Evolutionary conservation across 2,113 vertebrate genomes (phyloP).

Genomic region (Sinocyclocheilus anophthalmus): DNA sequence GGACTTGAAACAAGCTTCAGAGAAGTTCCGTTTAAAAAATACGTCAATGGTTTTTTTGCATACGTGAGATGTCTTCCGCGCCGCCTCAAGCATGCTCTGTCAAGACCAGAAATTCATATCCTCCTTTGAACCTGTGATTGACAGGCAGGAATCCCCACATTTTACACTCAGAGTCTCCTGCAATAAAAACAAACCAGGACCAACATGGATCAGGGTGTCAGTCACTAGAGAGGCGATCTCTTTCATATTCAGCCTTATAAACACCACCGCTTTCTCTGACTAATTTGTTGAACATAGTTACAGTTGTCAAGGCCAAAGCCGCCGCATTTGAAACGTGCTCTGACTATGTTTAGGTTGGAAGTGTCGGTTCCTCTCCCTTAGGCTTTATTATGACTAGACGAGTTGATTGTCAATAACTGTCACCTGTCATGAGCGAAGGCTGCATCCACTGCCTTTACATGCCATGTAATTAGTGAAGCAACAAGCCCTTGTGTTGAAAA

Average conservation of each 20-base stretch:
- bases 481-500: constrained; percentile 68
- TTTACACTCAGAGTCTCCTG: constrained; percentile 15
- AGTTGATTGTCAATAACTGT: constrained; percentile 74
- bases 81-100: constrained; percentile 12
- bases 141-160: constrained; percentile 46
- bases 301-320: constrained; percentile 72
- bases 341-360: constrained; percentile 70
- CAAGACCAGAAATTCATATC: constrained; percentile 9
- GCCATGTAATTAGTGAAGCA: constrained; percentile 68
- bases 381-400: constrained; percentile 76
- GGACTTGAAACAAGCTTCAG: background rate
- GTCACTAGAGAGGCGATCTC: constrained; percentile 47
- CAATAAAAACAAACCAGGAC: constrained; percentile 62
- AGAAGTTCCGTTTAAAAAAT: background rate
- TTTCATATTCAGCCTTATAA: constrained; percentile 62
- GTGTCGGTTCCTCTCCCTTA: constrained; percentile 62
- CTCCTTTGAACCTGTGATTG: constrained; percentile 42
- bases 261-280: constrained; percentile 60
- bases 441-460: constrained; percentile 61
- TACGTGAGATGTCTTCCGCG: background rate
- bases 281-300: constrained; percentile 77
- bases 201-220: constrained; percentile 59
- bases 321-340: constrained; percentile 55
- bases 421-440: constrained; percentile 61
- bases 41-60: background rate